A percentile compares a stretch with the other conserved stretches of the same genome.
Evolutionary conservation across 2,113 vertebrate genomes (phyloP).

Genomic region (Gallinago undulata): DNA sequence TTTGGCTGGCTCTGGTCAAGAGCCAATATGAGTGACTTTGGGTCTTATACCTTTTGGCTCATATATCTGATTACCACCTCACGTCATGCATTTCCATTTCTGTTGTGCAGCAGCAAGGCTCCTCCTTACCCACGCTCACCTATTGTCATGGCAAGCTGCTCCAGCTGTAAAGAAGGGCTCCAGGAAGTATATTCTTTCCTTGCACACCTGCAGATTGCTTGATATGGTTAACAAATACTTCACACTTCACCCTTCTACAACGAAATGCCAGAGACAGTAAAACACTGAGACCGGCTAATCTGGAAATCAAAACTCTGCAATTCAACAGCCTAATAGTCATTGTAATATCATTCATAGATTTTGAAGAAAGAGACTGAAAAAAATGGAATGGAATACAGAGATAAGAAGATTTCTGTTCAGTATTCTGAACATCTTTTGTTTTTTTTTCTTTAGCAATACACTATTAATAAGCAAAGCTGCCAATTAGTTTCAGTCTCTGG

Average conservation of each 20-base stretch:
- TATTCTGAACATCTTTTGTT: neutral
- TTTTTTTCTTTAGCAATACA: neutral
- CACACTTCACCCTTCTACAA: neutral
- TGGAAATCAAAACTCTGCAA: neutral
- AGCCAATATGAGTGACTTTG: neutral
- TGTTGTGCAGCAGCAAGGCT: fast-evolving
- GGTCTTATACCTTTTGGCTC: neutral
- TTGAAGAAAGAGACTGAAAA: neutral
- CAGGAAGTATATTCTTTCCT: neutral
- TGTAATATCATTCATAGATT: neutral
- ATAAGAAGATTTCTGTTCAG: neutral
- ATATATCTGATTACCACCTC: neutral
- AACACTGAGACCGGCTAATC: neutral
- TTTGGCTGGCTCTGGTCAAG: neutral
- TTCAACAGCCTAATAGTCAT: neutral
- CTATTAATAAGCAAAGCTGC: neutral
- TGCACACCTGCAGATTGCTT: neutral
- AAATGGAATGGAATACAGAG: neutral
- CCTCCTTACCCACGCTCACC: neutral
- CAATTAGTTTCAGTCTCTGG: neutral
- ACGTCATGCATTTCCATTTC: neutral
- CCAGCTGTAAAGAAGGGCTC: neutral
- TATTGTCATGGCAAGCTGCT: neutral
- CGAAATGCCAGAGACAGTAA: neutral
- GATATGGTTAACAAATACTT: neutral